Conservation (phyloP, 2,888 invertebrate genomes). For the Brachynemurus nebulosus region DNA sequence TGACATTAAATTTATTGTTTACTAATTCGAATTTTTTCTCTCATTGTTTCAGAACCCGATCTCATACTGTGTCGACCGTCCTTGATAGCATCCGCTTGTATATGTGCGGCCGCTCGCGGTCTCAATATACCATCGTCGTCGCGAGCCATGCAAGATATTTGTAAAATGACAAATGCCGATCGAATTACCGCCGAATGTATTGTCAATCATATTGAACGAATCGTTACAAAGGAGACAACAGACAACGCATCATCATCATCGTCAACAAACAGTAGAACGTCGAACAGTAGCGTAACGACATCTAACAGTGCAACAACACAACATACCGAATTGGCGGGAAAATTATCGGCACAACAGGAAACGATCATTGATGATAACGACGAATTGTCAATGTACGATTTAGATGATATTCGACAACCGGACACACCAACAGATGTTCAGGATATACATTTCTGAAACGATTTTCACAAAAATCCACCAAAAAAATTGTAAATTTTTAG, state of each 20-base stretch:
- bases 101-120: conserved; percentile 53
- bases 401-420: conserved; percentile 26
- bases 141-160: conserved; percentile 28
- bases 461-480: conserved; percentile 1
- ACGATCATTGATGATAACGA: no score
- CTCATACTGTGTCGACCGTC: conserved; percentile 58
- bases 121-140: conserved; percentile 34
- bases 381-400: conserved; percentile 11
- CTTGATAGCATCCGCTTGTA: conserved; percentile 52
- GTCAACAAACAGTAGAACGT: background rate
- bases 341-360: conserved; percentile 3
- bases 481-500: no score
- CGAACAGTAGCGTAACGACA: background rate
- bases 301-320: background rate
- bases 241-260: conserved; percentile 14
- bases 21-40: no score
- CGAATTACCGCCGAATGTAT: conserved; percentile 39
- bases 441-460: conserved; percentile 28
- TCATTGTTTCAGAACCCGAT: conserved; percentile 51
- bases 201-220: conserved; percentile 42
- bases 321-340: background rate
- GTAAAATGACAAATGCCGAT: conserved; percentile 35
- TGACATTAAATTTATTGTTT: no score
- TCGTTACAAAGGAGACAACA: conserved; percentile 33
- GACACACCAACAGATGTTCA: conserved; percentile 33